Conservation (phyloP, 2,888 invertebrate genomes). For the Tinea pellionella region DNA sequence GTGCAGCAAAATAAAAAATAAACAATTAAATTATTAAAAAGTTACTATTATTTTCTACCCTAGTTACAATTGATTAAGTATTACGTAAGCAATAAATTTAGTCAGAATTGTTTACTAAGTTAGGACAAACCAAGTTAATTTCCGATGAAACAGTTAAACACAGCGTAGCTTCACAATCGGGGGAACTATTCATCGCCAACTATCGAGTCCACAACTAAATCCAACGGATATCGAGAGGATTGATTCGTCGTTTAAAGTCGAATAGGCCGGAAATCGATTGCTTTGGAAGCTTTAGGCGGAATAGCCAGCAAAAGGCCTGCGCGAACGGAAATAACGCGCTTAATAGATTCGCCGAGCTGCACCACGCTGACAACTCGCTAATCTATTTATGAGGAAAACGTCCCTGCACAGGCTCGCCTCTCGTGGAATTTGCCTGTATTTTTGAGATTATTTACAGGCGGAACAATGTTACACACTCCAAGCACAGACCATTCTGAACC, state of each 20-base stretch:
- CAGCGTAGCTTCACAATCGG: conserved; percentile 6
- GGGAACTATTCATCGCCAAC: conserved; percentile 22
- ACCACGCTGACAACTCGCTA: conserved; percentile 60
- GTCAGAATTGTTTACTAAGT: not conserved
- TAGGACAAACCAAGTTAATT: not conserved
- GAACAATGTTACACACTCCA: conserved; percentile 12
- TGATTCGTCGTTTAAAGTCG: conserved; percentile 65
- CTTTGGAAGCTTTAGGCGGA: conserved; percentile 54
- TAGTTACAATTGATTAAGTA: too few species aligned
- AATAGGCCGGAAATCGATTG: conserved; percentile 68
- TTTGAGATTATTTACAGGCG: conserved; percentile 16
- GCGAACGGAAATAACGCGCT: conserved; percentile 64
- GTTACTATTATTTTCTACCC: too few species aligned
- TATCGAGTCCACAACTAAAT: conserved; percentile 58
- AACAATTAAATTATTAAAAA: too few species aligned
- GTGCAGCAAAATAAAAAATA: too few species aligned
- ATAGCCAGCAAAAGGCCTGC: conserved; percentile 48
- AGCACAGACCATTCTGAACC: not conserved
- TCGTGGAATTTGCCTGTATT: conserved; percentile 14
- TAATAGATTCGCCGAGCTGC: conserved; percentile 61
- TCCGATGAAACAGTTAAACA: conserved; percentile 12
- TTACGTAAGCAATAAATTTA: not conserved
- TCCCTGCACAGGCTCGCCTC: conserved; percentile 18
- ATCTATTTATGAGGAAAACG: conserved; percentile 64
- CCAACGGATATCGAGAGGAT: conserved; percentile 54